phyloP scores from a whole-genome alignment of 1,140 invertebrate genomes.

The Scaptomyza hsui region DNA sequence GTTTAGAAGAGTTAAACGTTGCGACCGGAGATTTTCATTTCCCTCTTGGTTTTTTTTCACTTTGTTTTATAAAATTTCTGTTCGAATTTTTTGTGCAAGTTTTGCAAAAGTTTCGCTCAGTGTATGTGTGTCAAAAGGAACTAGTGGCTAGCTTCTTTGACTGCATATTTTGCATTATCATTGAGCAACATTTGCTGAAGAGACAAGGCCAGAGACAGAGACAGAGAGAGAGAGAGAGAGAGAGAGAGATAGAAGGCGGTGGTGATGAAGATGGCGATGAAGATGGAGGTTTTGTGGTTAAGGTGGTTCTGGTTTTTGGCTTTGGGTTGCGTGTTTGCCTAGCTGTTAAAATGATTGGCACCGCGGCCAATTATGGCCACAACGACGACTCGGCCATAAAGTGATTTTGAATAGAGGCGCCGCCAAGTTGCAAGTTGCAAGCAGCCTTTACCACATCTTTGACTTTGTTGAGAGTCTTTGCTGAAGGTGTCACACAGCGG shows the following conservation, averaged over 20 bases:
- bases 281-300: slow-evolving; percentile 1
- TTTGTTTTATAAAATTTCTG: too few relatives aligned
- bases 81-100: too few relatives aligned
- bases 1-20: too few relatives aligned
- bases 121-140: slow-evolving; percentile 21
- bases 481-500: slow-evolving; percentile 68
- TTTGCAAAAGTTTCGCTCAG: slow-evolving; percentile 36
- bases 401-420: slow-evolving; percentile 80
- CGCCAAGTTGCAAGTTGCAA: slow-evolving; percentile 40
- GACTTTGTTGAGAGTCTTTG: slow-evolving; percentile 10
- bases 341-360: slow-evolving; percentile 82
- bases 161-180: slow-evolving; percentile 74
- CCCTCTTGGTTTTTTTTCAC: too few relatives aligned
- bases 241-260: slow-evolving; percentile 11
- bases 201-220: neutral
- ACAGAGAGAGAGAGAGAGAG: slow-evolving; percentile 12
- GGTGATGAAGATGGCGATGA: slow-evolving; percentile 14
- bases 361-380: slow-evolving; percentile 76
- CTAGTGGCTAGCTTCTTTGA: slow-evolving; percentile 34
- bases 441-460: neutral
- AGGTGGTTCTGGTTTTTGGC: slow-evolving; percentile 17
- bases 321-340: slow-evolving; percentile 70
- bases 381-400: slow-evolving; percentile 61
- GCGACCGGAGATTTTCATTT: too few relatives aligned
- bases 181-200: slow-evolving; percentile 29